Evolutionary conservation across 2,888 invertebrate species (phyloP).

Genomic region (Calephelis perditalis): DNA sequence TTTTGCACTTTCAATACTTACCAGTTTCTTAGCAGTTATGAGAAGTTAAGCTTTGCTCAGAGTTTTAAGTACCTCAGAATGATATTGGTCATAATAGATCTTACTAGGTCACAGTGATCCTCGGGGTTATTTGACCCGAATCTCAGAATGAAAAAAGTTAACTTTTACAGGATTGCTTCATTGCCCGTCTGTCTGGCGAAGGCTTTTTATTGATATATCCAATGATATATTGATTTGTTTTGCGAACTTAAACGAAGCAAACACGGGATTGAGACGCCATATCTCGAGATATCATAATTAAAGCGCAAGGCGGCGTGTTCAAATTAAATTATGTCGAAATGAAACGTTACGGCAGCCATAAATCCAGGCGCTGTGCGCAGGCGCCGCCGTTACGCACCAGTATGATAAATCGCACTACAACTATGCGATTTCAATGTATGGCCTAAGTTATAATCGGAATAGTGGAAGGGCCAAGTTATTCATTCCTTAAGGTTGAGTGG

Average conservation of each 20-base stretch:
- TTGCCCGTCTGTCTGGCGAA: too few relatives aligned
- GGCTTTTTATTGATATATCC: background rate
- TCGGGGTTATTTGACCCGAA: too few relatives aligned
- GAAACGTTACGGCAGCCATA: constrained; percentile 41
- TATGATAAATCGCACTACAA: constrained; percentile 47
- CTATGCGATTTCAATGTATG: constrained; percentile 30
- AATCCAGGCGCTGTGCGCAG: constrained; percentile 31
- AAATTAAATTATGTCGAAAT: constrained; percentile 48
- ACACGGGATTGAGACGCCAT: constrained; percentile 22
- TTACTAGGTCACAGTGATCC: too few relatives aligned
- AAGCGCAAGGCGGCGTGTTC: constrained; percentile 39
- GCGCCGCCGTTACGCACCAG: constrained; percentile 35
- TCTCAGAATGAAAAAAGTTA: too few relatives aligned
- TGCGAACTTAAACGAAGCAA: constrained; percentile 15
- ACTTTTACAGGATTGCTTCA: too few relatives aligned
- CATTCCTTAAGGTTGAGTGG: too few relatives aligned
- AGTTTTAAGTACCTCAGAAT: too few relatives aligned
- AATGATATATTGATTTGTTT: constrained; percentile 10
- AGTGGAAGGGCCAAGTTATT: background rate
- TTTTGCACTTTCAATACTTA: background rate
- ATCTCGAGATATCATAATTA: constrained; percentile 41
- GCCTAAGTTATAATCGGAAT: background rate
- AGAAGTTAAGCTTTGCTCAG: too few relatives aligned
- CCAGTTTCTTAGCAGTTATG: too few relatives aligned
- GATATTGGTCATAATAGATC: too few relatives aligned